Base-by-base conservation (phyloP, 1,140 invertebrate genomes). In the Aphelenchoides avenae region DNA sequence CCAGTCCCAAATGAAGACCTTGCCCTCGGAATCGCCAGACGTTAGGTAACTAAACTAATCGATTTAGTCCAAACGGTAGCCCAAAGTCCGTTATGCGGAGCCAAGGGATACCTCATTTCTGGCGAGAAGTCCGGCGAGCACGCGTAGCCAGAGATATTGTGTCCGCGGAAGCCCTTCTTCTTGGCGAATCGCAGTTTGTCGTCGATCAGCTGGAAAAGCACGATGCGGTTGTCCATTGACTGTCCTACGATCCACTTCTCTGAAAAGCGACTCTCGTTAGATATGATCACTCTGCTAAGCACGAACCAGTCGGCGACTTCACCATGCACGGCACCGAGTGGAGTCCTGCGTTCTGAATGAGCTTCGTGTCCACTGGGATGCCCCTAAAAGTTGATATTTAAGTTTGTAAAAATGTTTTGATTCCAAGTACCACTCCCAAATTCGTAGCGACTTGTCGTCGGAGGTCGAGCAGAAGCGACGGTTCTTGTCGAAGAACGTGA, bases 321-420 rank as follows among this genome's bases (percentile, higher is more conserved):
- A 90, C 90, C 0, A 97, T 91, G 1, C 91, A 87, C 0, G 95
- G 95, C 86, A 98, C 95, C 4, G 92, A 96, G 81, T 99, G 94
- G 90, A 99, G 95, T 1, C 88, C 87, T 2, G 94, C 93, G 81
- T 99, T 94, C n/a, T 94, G 93, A 70, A 99, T 98, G 76, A 98
- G 96, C 78, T 98, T 98, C 86, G 98, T 97, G 78, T 99, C 94
- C 2, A 99, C 94, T 0, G 94, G 95, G 77, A 98, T 95, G 78
- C 98, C 92, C 87, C 87, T 89, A 71, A 57, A 76, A 64, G 64
- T 74, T 68, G n/a, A 43, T 36, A 36, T 36, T 36, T 18, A 13
- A 36, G 13, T 36, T 36, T 13, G 18, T 13, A 36, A 51, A 11
- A 41, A 48, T 9, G 13, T 57, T 20, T 18, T 2, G n/a, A 30